Evolutionary conservation across 1,140 invertebrate species (phyloP).

Genomic region (Brachionus rotundiformis): DNA sequence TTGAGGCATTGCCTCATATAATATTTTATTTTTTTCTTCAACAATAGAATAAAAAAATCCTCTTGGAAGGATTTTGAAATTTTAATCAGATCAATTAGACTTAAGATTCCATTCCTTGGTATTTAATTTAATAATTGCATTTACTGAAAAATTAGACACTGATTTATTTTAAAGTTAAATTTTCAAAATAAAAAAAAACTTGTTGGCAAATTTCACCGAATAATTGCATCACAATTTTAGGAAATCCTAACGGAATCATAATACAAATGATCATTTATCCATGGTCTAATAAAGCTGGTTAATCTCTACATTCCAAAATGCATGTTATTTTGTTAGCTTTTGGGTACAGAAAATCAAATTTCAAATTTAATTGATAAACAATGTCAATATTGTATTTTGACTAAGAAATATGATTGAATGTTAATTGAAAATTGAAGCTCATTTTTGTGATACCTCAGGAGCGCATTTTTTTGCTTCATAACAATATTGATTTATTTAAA

Average conservation of each 20-base stretch:
- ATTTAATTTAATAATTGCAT: not conserved
- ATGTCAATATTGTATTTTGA: too few relatives aligned
- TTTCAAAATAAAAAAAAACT: not conserved
- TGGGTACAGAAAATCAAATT: not conserved
- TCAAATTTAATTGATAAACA: too few relatives aligned
- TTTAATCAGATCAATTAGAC: not conserved
- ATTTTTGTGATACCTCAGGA: not conserved
- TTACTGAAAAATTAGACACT: not conserved
- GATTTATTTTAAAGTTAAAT: not conserved
- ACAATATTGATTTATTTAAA: constrained; percentile 3
- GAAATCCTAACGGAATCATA: not conserved
- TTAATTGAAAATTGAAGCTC: not conserved
- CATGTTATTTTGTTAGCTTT: too few relatives aligned
- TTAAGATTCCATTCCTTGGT: not conserved
- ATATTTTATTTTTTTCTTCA: not conserved
- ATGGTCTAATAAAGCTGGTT: too few relatives aligned
- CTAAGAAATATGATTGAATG: not conserved
- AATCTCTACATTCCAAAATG: too few relatives aligned
- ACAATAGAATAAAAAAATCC: not conserved
- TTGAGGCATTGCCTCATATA: not conserved
- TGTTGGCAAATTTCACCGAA: not conserved
- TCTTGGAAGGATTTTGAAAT: not conserved
- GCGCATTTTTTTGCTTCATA: not conserved
- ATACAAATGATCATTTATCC: not conserved
- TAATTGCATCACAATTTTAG: not conserved